Conservation (phyloP, 2,113 vertebrate species). For the Antechinus stuartii region DNA sequence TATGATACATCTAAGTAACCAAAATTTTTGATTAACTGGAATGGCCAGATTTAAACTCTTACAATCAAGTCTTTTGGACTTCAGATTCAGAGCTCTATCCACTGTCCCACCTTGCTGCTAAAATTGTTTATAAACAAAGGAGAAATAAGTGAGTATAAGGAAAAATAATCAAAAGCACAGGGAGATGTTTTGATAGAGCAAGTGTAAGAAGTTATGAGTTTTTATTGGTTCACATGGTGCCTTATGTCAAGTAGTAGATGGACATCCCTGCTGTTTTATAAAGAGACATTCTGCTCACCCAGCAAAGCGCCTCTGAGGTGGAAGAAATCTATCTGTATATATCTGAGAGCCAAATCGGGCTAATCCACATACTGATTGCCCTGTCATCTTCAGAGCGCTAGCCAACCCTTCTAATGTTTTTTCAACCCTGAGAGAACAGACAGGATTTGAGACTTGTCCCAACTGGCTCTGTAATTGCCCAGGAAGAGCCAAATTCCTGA, state of each 20-base stretch:
- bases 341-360: neutral
- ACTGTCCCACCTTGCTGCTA: neutral
- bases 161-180: conserved; percentile 24
- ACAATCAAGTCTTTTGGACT: neutral
- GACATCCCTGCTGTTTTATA: neutral
- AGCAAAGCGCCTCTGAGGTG: neutral
- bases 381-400: neutral
- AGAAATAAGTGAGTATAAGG: neutral
- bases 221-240: neutral
- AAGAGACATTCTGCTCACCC: neutral
- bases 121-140: conserved; percentile 63
- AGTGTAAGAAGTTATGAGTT: neutral
- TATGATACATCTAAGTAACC: too few species aligned
- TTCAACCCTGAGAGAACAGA: neutral
- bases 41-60: neutral
- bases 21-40: too few species aligned
- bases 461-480: neutral
- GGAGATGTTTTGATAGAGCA: conserved; percentile 40
- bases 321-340: neutral
- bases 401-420: neutral
- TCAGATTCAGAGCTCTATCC: neutral
- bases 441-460: conserved; percentile 5
- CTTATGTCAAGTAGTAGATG: neutral
- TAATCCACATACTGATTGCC: neutral
- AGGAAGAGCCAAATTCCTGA: conserved; percentile 1